phyloP scores from a whole-genome alignment of 2,113 vertebrate species.

The Lanius collurio region DNA sequence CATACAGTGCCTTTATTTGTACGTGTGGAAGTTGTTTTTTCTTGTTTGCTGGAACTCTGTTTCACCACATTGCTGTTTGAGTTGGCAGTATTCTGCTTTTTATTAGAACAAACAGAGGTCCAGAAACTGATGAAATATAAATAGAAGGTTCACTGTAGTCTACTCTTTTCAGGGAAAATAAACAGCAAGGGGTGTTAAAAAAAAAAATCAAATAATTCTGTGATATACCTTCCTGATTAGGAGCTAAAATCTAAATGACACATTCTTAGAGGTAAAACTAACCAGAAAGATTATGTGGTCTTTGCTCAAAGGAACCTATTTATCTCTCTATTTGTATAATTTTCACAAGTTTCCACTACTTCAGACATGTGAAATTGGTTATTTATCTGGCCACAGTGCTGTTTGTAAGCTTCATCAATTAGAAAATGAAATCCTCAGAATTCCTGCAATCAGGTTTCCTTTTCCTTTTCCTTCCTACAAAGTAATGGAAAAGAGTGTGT shows the following conservation, averaged over 20 bases:
- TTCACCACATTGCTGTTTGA: constrained; percentile 64
- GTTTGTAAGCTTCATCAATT: background rate
- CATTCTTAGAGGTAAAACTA: constrained; percentile 13
- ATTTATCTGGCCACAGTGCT: background rate
- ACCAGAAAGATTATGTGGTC: constrained; percentile 7
- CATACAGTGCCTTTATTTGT: constrained; percentile 38
- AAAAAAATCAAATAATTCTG: background rate
- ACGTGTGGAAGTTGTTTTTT: constrained; percentile 11
- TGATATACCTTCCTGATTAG: constrained; percentile 31
- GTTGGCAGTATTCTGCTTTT: constrained; percentile 68
- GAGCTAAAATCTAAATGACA: constrained; percentile 22
- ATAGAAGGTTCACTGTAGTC: constrained; percentile 57
- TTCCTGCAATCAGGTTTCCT: background rate
- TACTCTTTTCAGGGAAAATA: constrained; percentile 38
- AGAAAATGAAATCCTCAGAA: background rate
- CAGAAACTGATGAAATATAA: constrained; percentile 69
- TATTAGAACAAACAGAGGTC: constrained; percentile 58
- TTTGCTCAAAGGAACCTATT: background rate
- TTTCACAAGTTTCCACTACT: background rate
- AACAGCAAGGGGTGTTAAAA: background rate
- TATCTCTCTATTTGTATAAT: background rate
- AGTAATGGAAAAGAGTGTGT: background rate
- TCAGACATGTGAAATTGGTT: background rate
- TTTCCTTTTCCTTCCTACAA: background rate
- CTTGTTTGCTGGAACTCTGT: constrained; percentile 34